These are phyloP conservation scores for Porites cylindrica DNA, from an alignment of 92 coral and sea anemone genomes.

Conservation along the genomic window DNA sequence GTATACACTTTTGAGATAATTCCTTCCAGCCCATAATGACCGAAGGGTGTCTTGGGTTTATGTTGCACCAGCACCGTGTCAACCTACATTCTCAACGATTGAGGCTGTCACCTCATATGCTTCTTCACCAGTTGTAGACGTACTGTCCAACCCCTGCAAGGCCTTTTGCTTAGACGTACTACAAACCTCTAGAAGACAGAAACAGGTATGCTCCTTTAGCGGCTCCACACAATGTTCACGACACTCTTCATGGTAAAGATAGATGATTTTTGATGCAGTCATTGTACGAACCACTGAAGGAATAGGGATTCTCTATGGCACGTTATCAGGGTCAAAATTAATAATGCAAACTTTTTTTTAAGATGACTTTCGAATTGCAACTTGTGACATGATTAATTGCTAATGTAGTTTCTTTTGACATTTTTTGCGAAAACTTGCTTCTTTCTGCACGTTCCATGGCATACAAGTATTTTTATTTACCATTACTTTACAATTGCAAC, in stretches of 20 bases:
- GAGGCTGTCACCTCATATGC: conserved; percentile 39
- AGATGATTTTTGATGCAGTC: conserved; percentile 40
- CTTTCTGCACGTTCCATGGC: too few relatives aligned
- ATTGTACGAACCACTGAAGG: conserved; percentile 65
- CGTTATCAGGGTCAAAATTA: too few relatives aligned
- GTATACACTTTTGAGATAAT: not conserved
- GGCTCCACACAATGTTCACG: not conserved
- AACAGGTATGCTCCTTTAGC: conserved; percentile 59
- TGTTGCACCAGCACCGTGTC: not conserved
- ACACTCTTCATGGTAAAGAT: conserved; percentile 32
- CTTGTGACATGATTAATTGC: too few relatives aligned
- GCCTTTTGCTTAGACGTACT: conserved; percentile 65
- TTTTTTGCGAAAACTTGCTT: too few relatives aligned
- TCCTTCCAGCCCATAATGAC: not conserved
- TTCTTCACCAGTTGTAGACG: conserved; percentile 52
- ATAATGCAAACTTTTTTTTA: too few relatives aligned
- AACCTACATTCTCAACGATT: not conserved
- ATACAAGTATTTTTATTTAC: too few relatives aligned
- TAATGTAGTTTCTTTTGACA: too few relatives aligned
- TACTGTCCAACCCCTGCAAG: conserved; percentile 66
- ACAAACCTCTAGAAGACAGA: conserved; percentile 46
- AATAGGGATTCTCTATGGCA: conserved; percentile 22
- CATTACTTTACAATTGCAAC: too few relatives aligned
- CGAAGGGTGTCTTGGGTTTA: not conserved
- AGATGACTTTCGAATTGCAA: too few relatives aligned